Evolutionary conservation across 2,888 invertebrate genomes (phyloP), one percentile per base, ranked within the genome.

Genomic region (Synanthedon tipuliformis): DNA sequence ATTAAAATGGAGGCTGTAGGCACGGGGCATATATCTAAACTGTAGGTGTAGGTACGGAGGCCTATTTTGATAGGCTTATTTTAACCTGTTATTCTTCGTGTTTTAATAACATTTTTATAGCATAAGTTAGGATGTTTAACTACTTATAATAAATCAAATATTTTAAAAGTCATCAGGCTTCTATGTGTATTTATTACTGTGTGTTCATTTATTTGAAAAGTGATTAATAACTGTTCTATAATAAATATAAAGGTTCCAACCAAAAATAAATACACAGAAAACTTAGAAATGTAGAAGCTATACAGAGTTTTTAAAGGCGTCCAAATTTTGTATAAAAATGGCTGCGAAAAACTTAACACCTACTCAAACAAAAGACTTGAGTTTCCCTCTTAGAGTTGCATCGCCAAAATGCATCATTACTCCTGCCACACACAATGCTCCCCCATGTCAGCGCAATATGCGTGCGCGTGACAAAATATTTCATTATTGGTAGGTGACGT

Each of bases 321-420:
- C 45, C 13, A 34, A 2, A 34, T 45, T 45, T 45, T n/a, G 4
- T 45, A 13, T 15, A 7, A 45, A 45, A 45, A 45, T 45, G 45
- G 5, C 12, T 0, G 11, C 13, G 45, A 45, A 12, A 45, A 45
- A 13, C n/a, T 45, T 45, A 45, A n/a, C 45, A 45, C 45, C 45
- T 13, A 45, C 13, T 15, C 45, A 52, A 56, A 62, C 61, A 63
- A 66, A 66, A 59, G 58, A 58, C 56, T 53, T 57, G 59, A 59
- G 58, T 57, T 52, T 58, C 57, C 61, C 45, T 56, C 61, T 59
- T 65, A 62, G 64, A 66, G 62, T 45, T 69, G 75, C 74, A 75
- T 70, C 68, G 45, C 62, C 63, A 61, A 73, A 77, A 70, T 74
- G 75, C 78, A 75, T 75, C 76, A 79, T 78, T 78, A 73, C 70